Conservation (phyloP, 37 sponge, comb jelly and placozoan species). For the Axinella damicornis region DNA sequence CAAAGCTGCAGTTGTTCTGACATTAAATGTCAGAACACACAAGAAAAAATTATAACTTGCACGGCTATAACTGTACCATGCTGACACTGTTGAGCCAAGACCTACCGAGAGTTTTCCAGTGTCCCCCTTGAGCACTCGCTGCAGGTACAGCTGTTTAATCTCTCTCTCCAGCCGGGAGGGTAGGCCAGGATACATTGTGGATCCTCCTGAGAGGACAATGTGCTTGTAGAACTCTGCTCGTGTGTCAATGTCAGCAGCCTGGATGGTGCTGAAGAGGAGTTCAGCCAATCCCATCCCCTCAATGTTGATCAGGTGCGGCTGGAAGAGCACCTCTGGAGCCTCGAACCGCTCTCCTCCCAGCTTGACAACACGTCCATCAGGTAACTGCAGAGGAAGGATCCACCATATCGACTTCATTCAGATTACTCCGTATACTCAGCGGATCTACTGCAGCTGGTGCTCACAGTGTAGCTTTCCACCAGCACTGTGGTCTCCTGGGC, state of each 20-base stretch:
- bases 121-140: constrained; percentile 96
- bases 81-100: not conserved
- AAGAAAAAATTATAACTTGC: not conserved
- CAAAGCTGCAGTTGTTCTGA: no score
- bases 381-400: constrained; percentile 72
- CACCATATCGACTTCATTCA: no score
- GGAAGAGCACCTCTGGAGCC: constrained; percentile 98
- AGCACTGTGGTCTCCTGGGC: constrained; percentile 95
- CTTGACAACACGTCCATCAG: constrained; percentile 97
- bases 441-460: constrained; percentile 11
- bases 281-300: constrained; percentile 98
- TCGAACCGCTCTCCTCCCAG: constrained; percentile 97
- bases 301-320: constrained; percentile 96
- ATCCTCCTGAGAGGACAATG: constrained; percentile 98
- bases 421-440: no score
- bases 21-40: not conserved
- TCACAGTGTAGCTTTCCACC: constrained; percentile 92
- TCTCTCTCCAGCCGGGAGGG: constrained; percentile 98
- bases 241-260: constrained; percentile 99
- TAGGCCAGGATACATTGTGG: constrained; percentile 99
- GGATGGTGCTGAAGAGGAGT: constrained; percentile 97
- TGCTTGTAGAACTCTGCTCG: constrained; percentile 98
- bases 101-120: constrained; percentile 90
- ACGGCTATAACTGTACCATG: no score
- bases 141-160: constrained; percentile 99